Percentiles rank a stretch among this genome's conserved stretches.
phyloP scores from a whole-genome alignment of 2,113 vertebrate species.

The Ramphastos sulfuratus region DNA sequence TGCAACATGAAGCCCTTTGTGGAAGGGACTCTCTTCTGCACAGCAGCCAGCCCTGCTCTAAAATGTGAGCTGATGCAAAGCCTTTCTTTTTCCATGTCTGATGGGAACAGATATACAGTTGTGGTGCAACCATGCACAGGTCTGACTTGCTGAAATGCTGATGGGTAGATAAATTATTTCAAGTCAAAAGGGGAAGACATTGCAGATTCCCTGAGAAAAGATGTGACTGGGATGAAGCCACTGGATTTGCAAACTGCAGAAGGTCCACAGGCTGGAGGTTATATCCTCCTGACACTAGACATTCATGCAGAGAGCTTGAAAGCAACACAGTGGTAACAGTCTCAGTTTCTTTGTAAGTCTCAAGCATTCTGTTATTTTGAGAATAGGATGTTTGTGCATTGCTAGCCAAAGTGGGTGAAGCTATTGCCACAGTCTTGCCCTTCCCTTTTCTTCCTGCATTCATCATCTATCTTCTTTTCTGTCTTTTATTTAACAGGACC shows the following conservation, averaged over 20 bases:
- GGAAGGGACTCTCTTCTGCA: neutral
- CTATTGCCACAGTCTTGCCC: neutral
- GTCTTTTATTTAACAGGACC: neutral
- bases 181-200: neutral
- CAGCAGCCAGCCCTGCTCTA: neutral
- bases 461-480: neutral
- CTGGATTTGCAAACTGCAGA: neutral
- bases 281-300: neutral
- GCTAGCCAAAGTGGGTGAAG: neutral
- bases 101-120: neutral
- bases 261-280: neutral
- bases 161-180: neutral
- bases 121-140: fast-evolving
- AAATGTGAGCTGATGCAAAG: neutral
- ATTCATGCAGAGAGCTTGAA: neutral
- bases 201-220: neutral
- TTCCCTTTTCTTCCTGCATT: neutral
- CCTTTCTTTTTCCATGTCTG: neutral
- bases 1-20: neutral
- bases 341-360: neutral
- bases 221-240: neutral
- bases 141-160: neutral
- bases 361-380: neutral
- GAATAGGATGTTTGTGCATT: neutral
- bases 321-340: neutral